These are phyloP conservation scores for Planiliza haematocheilus DNA, from an alignment of 2,113 vertebrate genomes.

Conservation along the genomic window DNA sequence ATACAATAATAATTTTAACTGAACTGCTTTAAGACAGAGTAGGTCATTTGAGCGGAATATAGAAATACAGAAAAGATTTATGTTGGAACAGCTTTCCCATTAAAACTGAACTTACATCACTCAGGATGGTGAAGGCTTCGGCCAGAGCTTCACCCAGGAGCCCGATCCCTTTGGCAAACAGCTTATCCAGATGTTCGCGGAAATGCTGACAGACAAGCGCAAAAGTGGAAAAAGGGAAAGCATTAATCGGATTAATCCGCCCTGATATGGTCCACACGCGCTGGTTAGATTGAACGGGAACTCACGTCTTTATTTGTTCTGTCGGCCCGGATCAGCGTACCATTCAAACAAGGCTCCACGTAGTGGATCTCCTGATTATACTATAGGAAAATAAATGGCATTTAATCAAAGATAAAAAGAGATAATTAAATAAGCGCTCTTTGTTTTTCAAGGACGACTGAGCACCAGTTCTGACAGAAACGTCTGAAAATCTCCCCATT, in stretches of 20 bases:
- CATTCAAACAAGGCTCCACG: constrained; percentile 97
- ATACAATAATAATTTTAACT: not conserved
- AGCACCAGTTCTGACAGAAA: constrained; percentile 4
- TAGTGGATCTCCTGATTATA: constrained; percentile 98
- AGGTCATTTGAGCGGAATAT: constrained; percentile 8
- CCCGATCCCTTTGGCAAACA: constrained; percentile 97
- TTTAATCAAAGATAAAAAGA: not conserved
- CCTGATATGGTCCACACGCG: constrained; percentile 5
- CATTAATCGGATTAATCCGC: constrained; percentile 20
- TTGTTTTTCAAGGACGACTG: constrained; percentile 2
- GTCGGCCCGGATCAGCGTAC: constrained; percentile 96
- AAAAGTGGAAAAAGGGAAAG: constrained; percentile 28
- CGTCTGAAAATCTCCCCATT: not conserved
- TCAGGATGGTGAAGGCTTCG: constrained; percentile 95
- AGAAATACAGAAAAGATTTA: constrained; percentile 11
- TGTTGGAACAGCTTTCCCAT: constrained; percentile 14
- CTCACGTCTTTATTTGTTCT: constrained; percentile 97
- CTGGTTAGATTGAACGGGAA: constrained; percentile 14
- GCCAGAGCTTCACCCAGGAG: constrained; percentile 95
- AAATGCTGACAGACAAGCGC: constrained; percentile 89
- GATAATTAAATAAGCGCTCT: not conserved
- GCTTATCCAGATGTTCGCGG: constrained; percentile 95
- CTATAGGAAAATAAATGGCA: constrained; percentile 77
- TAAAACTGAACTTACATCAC: constrained; percentile 84
- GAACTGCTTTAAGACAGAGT: constrained; percentile 11